Base-by-base conservation (phyloP, 2,113 vertebrate genomes). In the Phycodurus eques region DNA sequence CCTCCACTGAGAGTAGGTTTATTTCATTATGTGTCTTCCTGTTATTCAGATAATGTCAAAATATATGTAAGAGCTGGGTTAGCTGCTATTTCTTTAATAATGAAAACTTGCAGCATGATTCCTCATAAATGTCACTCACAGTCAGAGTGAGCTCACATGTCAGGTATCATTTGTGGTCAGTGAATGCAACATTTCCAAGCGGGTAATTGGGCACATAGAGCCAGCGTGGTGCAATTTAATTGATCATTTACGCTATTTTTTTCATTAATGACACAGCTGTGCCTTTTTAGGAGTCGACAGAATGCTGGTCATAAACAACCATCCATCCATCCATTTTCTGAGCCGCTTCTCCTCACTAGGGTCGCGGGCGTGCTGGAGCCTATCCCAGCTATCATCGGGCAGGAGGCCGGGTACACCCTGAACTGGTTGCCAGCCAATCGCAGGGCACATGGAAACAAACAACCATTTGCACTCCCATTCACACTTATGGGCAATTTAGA, bases 141-240 rank as follows among this genome's bases (percentile, higher is more conserved):
- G 72, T 20, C 57, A 43, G 64, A 70, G 60, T 68, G 66, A 10
- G 27, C 63, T 1, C 33, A 19, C 67, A 17, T 35, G 27, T 77
- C 43, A 47, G 71, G 62, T 59, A 8, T 77, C 59, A 54, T 66
- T 77, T 69, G 63, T 73, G 65, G 46, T 31, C 61, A 31, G 12
- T 74, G 77, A 83, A 69, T 72, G 68, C 51, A 74, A 31, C 49
- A 13, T 60, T 33, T 72, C 47, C 76, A 35, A 70, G 59, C 31
- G 72, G 42, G 14, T 77, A 72, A 81, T 87, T 83, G 76, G 71
- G 70, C 71, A 75, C 74, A 59, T 51, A 59, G 64, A 68, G 64
- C 64, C 77, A 69, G 71, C 67, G 46, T 56, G 81, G 57, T 43
- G 51, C 47, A 72, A 76, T 72, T 72, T 13, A 64, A 83, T 81